Evolutionary conservation across 2,888 invertebrate genomes (phyloP).

Genomic region (Dendrolimus houi): DNA sequence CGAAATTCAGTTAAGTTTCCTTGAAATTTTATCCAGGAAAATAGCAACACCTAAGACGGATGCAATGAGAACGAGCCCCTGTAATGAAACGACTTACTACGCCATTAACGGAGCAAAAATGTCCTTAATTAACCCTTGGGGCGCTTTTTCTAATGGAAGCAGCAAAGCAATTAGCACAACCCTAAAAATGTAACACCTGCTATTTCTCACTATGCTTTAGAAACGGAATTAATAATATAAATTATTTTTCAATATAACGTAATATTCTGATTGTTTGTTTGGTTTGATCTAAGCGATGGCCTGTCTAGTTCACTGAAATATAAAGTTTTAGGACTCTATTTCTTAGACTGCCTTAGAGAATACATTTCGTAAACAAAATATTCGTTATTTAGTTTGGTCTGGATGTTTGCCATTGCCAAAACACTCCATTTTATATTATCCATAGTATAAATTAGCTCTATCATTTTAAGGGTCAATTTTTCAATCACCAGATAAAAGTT

Average conservation of each 20-base stretch:
- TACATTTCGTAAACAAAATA: too few relatives aligned
- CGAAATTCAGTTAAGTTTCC: too few relatives aligned
- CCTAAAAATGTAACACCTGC: not conserved
- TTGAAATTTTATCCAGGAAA: not conserved
- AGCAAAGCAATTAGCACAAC: conserved; percentile 30
- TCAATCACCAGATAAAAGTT: too few relatives aligned
- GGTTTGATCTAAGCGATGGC: too few relatives aligned
- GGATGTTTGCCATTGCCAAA: too few relatives aligned
- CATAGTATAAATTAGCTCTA: too few relatives aligned
- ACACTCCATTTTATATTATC: too few relatives aligned
- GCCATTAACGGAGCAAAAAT: conserved; percentile 34
- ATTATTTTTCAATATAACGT: conserved; percentile 3
- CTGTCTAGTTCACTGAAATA: not conserved
- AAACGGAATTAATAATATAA: not conserved
- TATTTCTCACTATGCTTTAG: too few relatives aligned
- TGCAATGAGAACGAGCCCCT: conserved; percentile 12
- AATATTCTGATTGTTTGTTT: not conserved
- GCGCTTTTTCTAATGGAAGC: conserved; percentile 25
- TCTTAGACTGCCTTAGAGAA: too few relatives aligned
- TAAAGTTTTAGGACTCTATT: not conserved
- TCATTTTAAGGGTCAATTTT: too few relatives aligned
- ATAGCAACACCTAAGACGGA: conserved; percentile 4
- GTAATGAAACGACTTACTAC: conserved; percentile 27
- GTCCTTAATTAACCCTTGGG: conserved; percentile 39
- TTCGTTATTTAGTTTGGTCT: too few relatives aligned